A percentile compares a stretch with the other conserved stretches of the same genome.
These are phyloP conservation scores for Drosophila rhopaloa DNA, from an alignment of 1,140 invertebrate genomes.

Conservation along the genomic window DNA sequence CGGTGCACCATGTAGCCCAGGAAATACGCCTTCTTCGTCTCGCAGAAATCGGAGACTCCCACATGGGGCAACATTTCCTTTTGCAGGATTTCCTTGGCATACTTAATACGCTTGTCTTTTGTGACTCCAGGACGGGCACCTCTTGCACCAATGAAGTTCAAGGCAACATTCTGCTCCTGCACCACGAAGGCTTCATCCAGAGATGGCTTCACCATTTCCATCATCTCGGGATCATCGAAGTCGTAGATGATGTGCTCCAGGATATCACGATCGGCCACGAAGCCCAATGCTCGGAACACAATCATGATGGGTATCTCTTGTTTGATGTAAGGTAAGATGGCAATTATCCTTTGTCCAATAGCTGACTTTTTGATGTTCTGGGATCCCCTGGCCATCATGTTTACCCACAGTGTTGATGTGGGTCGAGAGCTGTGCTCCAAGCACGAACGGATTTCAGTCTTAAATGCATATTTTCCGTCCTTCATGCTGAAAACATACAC, in stretches of 20 bases:
- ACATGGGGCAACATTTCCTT: conserved; percentile 99
- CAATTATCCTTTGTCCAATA: conserved; percentile 99
- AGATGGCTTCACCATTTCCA: conserved; percentile 99
- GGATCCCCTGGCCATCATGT: conserved; percentile 99
- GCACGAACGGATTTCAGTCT: conserved; percentile 98
- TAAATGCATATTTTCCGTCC: conserved; percentile 98
- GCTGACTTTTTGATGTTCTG: conserved; percentile 98
- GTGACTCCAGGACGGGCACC: conserved; percentile 98
- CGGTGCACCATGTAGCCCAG: conserved; percentile 99
- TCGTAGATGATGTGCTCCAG: conserved; percentile 99
- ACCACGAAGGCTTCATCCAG: conserved; percentile 99
- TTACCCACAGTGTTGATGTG: conserved; percentile 98
- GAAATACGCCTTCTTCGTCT: conserved; percentile 99
- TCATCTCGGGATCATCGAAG: conserved; percentile 99
- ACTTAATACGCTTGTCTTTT: conserved; percentile 99
- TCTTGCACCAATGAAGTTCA: conserved; percentile 98
- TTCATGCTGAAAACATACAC: conserved; percentile 99
- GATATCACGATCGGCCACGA: conserved; percentile 99
- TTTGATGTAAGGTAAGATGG: conserved; percentile 99
- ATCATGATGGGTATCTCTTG: conserved; percentile 99
- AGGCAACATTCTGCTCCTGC: conserved; percentile 98
- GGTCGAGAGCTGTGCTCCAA: conserved; percentile 97
- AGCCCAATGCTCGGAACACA: conserved; percentile 98
- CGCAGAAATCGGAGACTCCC: conserved; percentile 99
- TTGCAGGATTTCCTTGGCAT: conserved; percentile 99